phyloP scores from a whole-genome alignment of 2,797 vertebrate species.

The Luscinia luscinia region DNA sequence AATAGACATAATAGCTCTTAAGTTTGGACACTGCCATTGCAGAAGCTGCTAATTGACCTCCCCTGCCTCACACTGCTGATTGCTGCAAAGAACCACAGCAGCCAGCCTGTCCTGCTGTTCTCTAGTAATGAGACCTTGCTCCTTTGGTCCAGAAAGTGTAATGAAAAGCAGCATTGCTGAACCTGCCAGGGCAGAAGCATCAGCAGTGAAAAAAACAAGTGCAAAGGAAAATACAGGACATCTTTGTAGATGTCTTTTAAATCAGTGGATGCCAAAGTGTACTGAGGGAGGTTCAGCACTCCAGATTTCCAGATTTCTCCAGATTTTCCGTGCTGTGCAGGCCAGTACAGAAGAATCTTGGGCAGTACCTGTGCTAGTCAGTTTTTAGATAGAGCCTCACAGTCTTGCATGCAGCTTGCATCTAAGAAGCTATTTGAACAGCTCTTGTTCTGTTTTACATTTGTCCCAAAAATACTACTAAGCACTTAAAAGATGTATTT shows the following conservation, averaged over 20 bases:
- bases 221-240: not conserved
- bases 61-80: not conserved
- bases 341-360: not conserved
- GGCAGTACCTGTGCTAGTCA: not conserved
- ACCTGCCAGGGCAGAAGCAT: not conserved
- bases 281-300: not conserved
- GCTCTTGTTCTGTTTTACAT: not conserved
- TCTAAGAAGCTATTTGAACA: not conserved
- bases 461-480: not conserved
- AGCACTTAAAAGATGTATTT: not conserved
- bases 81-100: not conserved
- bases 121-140: constrained; percentile 5
- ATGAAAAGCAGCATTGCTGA: not conserved
- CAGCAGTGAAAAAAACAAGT: not conserved
- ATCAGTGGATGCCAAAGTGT: not conserved
- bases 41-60: constrained; percentile 22
- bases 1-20: not conserved
- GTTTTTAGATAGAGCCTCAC: not conserved
- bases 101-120: not conserved
- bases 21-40: not conserved
- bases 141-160: not conserved
- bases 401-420: not conserved
- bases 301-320: not conserved
- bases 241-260: not conserved
- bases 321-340: not conserved